Conservation (phyloP, 2,797 vertebrate genomes). For the Pipistrellus nathusii region DNA sequence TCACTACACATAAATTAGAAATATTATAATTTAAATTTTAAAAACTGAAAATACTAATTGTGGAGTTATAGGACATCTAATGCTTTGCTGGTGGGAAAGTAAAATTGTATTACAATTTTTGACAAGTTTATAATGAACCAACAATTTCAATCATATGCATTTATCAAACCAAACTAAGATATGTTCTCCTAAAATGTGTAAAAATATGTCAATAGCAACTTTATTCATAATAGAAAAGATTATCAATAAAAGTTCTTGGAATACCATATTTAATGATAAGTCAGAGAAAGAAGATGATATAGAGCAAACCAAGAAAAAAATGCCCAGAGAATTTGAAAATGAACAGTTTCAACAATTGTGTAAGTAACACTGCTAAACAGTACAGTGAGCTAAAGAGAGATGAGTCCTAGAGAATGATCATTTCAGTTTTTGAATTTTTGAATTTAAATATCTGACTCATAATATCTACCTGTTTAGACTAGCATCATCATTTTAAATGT, state of each 20-base stretch:
- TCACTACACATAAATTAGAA: background rate
- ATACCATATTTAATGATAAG: background rate
- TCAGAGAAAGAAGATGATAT: background rate
- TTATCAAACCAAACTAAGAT: background rate
- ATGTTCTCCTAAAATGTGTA: background rate
- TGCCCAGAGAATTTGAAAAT: background rate
- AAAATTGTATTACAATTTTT: background rate
- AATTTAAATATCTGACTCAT: constrained; percentile 23
- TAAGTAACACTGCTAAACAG: background rate
- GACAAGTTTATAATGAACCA: background rate
- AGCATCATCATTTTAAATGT: background rate
- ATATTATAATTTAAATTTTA: background rate
- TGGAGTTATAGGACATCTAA: background rate
- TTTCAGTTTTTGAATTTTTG: background rate
- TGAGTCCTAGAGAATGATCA: background rate
- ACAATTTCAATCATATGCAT: background rate
- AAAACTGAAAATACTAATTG: background rate
- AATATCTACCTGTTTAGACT: background rate
- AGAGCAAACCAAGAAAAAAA: background rate
- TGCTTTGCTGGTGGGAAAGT: background rate
- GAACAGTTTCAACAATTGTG: background rate
- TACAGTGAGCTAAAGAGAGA: background rate
- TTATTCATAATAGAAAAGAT: background rate
- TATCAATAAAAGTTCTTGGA: background rate
- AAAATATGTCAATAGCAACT: background rate